Evolutionary conservation across 2,888 invertebrate species (phyloP), one percentile per base, ranked within the genome.

Genomic region (Spialia ferax): DNA sequence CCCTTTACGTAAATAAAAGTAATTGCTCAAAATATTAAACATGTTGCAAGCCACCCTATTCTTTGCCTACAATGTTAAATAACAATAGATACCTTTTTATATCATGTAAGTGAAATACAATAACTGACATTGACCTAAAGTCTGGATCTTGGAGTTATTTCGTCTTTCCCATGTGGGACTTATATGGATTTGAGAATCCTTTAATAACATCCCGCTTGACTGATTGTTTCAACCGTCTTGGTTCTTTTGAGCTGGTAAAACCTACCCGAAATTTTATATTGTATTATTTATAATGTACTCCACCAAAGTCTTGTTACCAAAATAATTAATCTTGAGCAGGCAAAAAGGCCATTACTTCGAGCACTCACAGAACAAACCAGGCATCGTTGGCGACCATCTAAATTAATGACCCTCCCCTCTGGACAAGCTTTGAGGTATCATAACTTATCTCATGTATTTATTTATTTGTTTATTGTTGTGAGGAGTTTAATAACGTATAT

Each of bases 291-390:
- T 26, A 26, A 6, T 26, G 26, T 1, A 26, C 26, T 38, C n/a
- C 38, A n/a, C 38, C n/a, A 4, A 38, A n/a, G n/a, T n/a, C n/a
- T 11, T 13, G 1, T 38, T 38, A 38, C 3, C 38, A n/a, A 38
- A n/a, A 13, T n/a, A 38, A 38, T n/a, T 38, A 38, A 38, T 38
- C 38, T n/a, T 38, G n/a, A n/a, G 38, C n/a, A n/a, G 6, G 7
- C 38, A 38, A 38, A 38, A 38, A 35, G n/a, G 38, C 18, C 45
- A 45, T 45, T 45, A 45, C n/a, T n/a, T n/a, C n/a, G n/a, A n/a
- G n/a, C n/a, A n/a, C n/a, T n/a, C n/a, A 45, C 18, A 45, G 20
- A 45, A 18, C 20, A 45, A 10, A 8, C 45, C 45, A 10, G 42
- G 15, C 5, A 15, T 15, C 15, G 42, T 15, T 42, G 15, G 42